Percentiles rank a stretch among this genome's conserved stretches.
phyloP scores from a whole-genome alignment of 2,797 vertebrate species.

The Anas bahamensis region DNA sequence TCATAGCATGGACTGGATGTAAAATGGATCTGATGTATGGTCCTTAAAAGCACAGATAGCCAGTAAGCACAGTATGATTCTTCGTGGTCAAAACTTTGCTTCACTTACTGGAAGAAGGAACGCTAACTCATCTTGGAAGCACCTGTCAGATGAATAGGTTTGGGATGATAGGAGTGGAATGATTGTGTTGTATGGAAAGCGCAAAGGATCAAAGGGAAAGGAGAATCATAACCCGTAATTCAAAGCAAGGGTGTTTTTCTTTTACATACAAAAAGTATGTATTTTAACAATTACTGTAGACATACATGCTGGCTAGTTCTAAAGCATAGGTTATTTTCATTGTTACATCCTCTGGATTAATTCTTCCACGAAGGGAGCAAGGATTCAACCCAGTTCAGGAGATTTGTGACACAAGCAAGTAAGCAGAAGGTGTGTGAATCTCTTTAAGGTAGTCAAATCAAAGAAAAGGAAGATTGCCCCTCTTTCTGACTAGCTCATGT shows the following conservation, averaged over 20 bases:
- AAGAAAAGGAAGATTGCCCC: not conserved
- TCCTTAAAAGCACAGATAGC: not conserved
- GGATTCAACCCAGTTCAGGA: not conserved
- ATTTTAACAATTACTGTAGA: not conserved
- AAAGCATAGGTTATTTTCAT: not conserved
- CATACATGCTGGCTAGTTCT: not conserved
- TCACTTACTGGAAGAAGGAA: not conserved
- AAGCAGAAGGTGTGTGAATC: not conserved
- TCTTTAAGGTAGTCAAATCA: not conserved
- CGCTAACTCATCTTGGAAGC: not conserved
- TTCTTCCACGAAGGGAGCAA: not conserved
- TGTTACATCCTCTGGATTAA: not conserved
- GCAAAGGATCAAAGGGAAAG: not conserved
- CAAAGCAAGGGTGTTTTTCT: not conserved
- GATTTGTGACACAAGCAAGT: not conserved
- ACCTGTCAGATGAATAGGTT: not conserved
- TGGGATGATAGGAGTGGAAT: not conserved
- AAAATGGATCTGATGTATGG: not conserved
- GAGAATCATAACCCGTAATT: not conserved
- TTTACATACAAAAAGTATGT: too few relatives aligned
- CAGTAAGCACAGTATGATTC: not conserved
- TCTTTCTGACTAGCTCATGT: not conserved
- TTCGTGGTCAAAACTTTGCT: not conserved
- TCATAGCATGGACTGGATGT: not conserved
- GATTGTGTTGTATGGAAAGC: not conserved